Base-by-base conservation (phyloP, 2,113 vertebrate genomes). In the Ptyas mucosa region DNA sequence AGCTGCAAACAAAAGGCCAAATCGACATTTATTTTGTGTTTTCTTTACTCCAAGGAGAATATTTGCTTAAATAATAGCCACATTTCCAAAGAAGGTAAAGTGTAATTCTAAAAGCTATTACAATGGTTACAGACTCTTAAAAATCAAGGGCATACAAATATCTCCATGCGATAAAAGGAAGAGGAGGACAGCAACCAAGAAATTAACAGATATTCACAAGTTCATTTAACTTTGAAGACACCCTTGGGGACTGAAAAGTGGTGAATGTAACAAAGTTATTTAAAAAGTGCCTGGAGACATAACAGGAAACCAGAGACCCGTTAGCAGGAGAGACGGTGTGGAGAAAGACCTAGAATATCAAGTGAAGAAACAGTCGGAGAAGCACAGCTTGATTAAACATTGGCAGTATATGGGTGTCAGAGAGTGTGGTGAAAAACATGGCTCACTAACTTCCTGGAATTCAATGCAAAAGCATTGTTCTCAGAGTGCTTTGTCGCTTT, bases 361-460 rank as follows among this genome's bases (percentile, higher is more conserved):
- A 96, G 94, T 95, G 93, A 92, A 55, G 91, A 96, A 97, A 93
- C 95, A 95, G 89, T 95, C 58, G 95, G 89, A 93, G 94, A 93
- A 97, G 96, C 96, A 97, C 96, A 97, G 95, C 96, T 96, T 96
- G 96, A 96, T 96, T 96, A 96, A 96, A 94, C 91, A 95, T 93
- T 96, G 96, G 92, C 93, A 94, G 95, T 87, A 1, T 81, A 81
- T 39, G 91, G 91, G 85, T 87, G 85, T 0, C 55, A 88, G 92
- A 88, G 92, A 55, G 91, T 94, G 88, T 91, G 85, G 89, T 93
- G 93, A 93, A 92, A 24, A 0, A 1, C 94, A 94, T 23, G 94
- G 92, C 90, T 96, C 24, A 0, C 94, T 96, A 54, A 92, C 87
- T 96, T 89, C 64, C 75, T 93, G 89, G n/a, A 95, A 94, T 96